Base-by-base conservation (phyloP, 2,113 vertebrate species). In the Thermophis baileyi region DNA sequence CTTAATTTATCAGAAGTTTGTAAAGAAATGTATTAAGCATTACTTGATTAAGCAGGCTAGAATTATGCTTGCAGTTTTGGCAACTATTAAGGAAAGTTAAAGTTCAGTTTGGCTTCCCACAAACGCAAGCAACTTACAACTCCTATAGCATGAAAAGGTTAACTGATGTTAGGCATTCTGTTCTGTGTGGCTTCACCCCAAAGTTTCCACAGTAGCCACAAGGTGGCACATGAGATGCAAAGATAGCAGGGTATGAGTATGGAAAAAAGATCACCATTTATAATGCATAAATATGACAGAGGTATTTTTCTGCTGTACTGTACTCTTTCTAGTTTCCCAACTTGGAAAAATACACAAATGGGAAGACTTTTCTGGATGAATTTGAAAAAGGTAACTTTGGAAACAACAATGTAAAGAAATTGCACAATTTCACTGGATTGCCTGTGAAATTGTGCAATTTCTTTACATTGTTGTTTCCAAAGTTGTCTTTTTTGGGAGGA, bases 221-320 rank as follows among this genome's bases (percentile, higher is more conserved):
- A 97, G 97, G 96, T 95, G 97, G 97, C 97, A 97, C 93, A 90
- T 96, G 95, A 97, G 94, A 94, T 88, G 96, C 96, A 95, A 95
- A 91, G 93, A 96, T 96, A 85, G 53, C 22, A 2, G 47, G 57
- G 44, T 50, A 27, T 49, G 63, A 93, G 90, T 63, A 81, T 20
- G 27, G 91, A 90, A 25, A 51, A 20, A 6, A 95, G 51, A 60
- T 60, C 69, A 55, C 2, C 89, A 95, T 87, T 89, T 49, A 91
- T 74, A 86, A 5, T 49, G 40, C 46, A 89, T 14, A 54, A 3
- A 0, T 40, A 12, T 44, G 90, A 91, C 49, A 14, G 47, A 89
- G 9, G 22, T 24, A 86, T 12, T 35, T 63, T 0, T 3, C 22
- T 92, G 18, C 0, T 2, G 27, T 92, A 16, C 16, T 49, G 24